These are phyloP conservation scores for Imbricaverruca yamaguchii DNA, from an alignment of 2,888 invertebrate genomes.

Conservation along the genomic window DNA sequence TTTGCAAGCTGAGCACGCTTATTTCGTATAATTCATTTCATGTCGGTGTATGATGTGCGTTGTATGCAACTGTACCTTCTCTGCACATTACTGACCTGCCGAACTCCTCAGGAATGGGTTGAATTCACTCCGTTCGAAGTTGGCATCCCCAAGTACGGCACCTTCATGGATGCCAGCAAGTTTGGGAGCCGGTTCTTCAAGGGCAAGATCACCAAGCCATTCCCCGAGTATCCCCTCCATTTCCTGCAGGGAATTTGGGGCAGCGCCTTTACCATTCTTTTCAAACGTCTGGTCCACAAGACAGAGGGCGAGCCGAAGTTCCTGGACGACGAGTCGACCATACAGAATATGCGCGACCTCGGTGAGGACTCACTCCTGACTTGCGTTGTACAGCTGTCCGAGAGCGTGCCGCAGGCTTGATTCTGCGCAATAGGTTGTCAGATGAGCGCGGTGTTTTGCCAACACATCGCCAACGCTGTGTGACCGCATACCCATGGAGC, in stretches of 20 bases:
- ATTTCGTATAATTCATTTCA: too few relatives aligned
- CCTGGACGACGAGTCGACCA: constrained; percentile 26
- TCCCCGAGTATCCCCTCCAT: constrained; percentile 43
- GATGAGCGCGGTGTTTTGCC: too few relatives aligned
- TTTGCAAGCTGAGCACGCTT: too few relatives aligned
- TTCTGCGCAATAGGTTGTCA: too few relatives aligned
- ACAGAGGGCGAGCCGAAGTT: constrained; percentile 35
- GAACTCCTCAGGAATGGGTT: constrained; percentile 42
- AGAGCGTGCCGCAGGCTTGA: too few relatives aligned
- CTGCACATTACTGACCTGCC: too few relatives aligned
- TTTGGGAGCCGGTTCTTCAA: constrained; percentile 40
- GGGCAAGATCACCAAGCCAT: constrained; percentile 40
- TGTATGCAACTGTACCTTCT: too few relatives aligned
- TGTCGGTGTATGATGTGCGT: too few relatives aligned
- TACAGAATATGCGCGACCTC: constrained; percentile 26
- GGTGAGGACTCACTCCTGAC: background rate
- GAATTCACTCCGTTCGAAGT: constrained; percentile 47
- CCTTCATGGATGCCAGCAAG: constrained; percentile 42
- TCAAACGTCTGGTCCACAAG: constrained; percentile 42
- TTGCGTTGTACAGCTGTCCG: too few relatives aligned
- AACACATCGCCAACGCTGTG: too few relatives aligned
- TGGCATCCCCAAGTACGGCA: constrained; percentile 45
- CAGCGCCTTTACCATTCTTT: constrained; percentile 45
- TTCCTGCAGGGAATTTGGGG: constrained; percentile 47
- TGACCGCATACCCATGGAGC: too few relatives aligned